Conservation (phyloP, 2,797 vertebrate species). For the Ceryle rudis region DNA sequence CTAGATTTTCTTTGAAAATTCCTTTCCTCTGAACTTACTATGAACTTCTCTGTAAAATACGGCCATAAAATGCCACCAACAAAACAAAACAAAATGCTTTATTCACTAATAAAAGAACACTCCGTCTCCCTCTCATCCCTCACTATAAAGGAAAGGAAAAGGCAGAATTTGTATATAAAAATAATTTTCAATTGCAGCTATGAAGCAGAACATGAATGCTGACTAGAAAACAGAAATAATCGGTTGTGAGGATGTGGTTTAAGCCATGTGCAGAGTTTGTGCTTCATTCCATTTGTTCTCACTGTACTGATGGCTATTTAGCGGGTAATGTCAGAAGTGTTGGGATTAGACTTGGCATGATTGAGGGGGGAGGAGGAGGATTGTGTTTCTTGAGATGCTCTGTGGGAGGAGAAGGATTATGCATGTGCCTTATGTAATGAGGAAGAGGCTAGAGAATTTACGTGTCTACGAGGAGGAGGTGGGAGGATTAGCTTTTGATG, state of each 20-base stretch:
- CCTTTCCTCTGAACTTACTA: conserved; percentile 80
- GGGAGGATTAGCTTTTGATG: conserved; percentile 60
- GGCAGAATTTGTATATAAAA: neutral
- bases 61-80: conserved; percentile 46
- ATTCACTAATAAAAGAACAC: conserved; percentile 9
- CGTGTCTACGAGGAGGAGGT: neutral
- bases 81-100: neutral
- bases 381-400: conserved; percentile 68
- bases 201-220: neutral
- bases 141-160: neutral
- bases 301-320: conserved; percentile 43
- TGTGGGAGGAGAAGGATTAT: conserved; percentile 72
- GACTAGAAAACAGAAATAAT: neutral
- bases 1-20: conserved; percentile 80
- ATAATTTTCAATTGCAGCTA: neutral
- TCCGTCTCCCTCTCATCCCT: neutral
- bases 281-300: neutral
- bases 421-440: conserved; percentile 66
- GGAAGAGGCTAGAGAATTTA: conserved; percentile 58
- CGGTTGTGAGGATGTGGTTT: neutral
- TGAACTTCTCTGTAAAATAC: conserved; percentile 75
- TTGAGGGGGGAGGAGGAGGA: conserved; percentile 59
- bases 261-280: neutral
- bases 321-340: conserved; percentile 20
- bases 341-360: conserved; percentile 65